Evolutionary conservation across 2,113 vertebrate species (phyloP), one percentile per base, ranked within the genome.

Genomic region (Paracanthobrama guichenoti): DNA sequence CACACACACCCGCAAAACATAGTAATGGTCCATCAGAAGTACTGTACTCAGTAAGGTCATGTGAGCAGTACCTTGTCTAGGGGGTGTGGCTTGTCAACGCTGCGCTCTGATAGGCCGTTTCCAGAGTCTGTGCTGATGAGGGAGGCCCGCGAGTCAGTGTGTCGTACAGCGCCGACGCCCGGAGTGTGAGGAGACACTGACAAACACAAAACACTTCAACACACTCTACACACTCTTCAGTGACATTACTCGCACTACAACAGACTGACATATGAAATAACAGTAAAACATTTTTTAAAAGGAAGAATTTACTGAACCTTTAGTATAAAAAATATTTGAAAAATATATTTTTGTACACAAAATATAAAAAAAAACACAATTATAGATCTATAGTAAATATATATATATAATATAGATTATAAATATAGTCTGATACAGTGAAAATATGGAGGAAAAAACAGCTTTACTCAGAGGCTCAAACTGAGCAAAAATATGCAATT

Each of bases 101-200:
- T 94, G 89, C 94, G 97, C 88, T 99, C 98, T 35, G 92, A 94
- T 67, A 99, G 93, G 89, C 97, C 97, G 91, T 94, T 99, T 78
- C 94, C 95, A 0, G 98, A 99, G 83, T 99, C 98, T 0, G 96
- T 99, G 94, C 98, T 99, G 92, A 99, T 96, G 81, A 99, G 96
- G 10, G 98, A 99, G 7, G 96, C 96, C 57, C 97, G 96, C 0
- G 98, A 99, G 89, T 98, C 98, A 2, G 97, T 95, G 0, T 95
- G 96, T 67, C 96, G 96, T 86, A 98, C 97, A 0, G 93, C 95
- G 85, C 95, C 97, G 88, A 97, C 90, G 88, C 97, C 97, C 35
- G 97, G 96, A 66, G 97, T 99, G n/a, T 98, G 98, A 0, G 98
- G 97, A 8, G 97, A 97, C 60, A 96, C 98, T 99, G 89, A 74